Evolutionary conservation across 2,113 vertebrate genomes (phyloP).

Genomic region (Sturnus vulgaris): DNA sequence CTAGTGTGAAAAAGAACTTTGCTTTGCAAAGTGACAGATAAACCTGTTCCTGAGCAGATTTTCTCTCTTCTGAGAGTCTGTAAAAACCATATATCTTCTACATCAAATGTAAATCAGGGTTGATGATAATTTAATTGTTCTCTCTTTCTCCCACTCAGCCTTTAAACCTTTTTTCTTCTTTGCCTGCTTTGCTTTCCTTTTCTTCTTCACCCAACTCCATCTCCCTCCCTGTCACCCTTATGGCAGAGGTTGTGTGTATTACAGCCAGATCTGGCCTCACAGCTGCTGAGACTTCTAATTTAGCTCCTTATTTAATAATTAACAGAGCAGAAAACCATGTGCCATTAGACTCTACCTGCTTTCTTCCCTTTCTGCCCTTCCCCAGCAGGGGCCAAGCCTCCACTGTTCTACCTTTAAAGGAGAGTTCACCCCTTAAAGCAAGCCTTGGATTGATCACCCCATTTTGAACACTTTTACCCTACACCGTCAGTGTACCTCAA

Average conservation of each 20-base stretch:
- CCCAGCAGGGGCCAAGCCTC: neutral
- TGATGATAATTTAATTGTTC: neutral
- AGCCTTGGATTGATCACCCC: fast-evolving
- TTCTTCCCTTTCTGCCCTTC: neutral
- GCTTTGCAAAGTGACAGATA: neutral
- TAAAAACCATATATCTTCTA: neutral
- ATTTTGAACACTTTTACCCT: neutral
- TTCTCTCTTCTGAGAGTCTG: neutral
- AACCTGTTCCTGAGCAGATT: neutral
- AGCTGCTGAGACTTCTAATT: neutral
- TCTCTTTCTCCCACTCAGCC: neutral
- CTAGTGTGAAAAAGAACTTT: neutral
- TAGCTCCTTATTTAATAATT: neutral
- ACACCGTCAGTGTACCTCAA: neutral
- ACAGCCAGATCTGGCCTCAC: neutral
- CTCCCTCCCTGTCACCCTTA: neutral
- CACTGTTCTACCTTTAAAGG: neutral
- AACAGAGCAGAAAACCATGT: neutral
- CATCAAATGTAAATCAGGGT: neutral
- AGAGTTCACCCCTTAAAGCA: neutral
- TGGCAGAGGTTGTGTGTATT: neutral
- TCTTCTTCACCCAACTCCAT: neutral
- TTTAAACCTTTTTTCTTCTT: neutral
- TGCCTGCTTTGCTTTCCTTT: neutral
- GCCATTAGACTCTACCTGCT: neutral